These are phyloP conservation scores for Melanerpes formicivorus DNA, from an alignment of 2,113 vertebrate genomes.

Conservation along the genomic window DNA sequence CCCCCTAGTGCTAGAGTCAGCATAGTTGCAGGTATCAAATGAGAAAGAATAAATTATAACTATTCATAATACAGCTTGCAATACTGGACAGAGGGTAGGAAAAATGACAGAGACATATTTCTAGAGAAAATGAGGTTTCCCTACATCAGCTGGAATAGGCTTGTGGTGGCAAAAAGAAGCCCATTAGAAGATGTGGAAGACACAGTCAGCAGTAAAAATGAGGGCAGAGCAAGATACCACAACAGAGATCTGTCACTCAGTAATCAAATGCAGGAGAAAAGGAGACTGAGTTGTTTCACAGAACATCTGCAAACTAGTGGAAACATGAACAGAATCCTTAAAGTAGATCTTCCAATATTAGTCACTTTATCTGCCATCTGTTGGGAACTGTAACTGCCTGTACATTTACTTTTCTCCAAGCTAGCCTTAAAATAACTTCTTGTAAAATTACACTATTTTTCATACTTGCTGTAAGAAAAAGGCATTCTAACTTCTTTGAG, in stretches of 20 bases:
- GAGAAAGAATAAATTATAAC: neutral
- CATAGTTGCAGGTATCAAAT: neutral
- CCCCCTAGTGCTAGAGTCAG: neutral
- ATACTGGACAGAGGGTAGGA: neutral
- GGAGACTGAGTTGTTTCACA: slow-evolving; percentile 18
- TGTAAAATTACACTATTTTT: neutral
- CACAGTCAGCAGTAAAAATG: neutral
- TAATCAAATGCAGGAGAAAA: neutral
- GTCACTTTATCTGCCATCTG: slow-evolving; percentile 41
- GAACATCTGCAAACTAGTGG: slow-evolving; percentile 67
- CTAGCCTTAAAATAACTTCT: slow-evolving; percentile 36
- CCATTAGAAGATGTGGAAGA: neutral
- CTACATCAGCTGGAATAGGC: neutral
- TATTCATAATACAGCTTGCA: neutral
- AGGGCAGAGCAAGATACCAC: neutral
- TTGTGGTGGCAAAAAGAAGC: neutral
- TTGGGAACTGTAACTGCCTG: neutral
- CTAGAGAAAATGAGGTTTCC: neutral
- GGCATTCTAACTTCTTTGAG: neutral
- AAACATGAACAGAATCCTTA: slow-evolving; percentile 55
- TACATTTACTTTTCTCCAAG: slow-evolving; percentile 21
- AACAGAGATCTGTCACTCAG: rapidly evolving
- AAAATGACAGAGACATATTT: neutral
- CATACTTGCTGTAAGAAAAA: neutral
- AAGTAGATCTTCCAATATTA: slow-evolving; percentile 41